phyloP scores from a whole-genome alignment of 2,797 vertebrate species.

The Synaphobranchus kaupii region DNA sequence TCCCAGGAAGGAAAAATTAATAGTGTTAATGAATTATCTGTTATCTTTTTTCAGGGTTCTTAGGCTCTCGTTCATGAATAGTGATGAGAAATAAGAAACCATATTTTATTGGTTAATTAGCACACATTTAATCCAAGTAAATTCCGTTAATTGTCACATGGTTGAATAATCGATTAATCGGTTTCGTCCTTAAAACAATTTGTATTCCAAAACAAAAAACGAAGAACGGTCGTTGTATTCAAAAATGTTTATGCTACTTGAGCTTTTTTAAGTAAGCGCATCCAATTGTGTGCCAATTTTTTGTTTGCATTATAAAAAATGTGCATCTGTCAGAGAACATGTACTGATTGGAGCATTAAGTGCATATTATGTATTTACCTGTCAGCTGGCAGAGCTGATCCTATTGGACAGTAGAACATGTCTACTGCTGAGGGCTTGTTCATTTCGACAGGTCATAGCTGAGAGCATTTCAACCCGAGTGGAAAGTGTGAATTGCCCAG shows the following conservation, averaged over 20 bases:
- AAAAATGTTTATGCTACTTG: neutral
- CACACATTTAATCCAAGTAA: neutral
- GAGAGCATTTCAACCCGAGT: neutral
- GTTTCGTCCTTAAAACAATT: neutral
- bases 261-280: neutral
- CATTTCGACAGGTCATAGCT: conserved; percentile 9
- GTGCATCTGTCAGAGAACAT: neutral
- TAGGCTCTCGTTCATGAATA: neutral
- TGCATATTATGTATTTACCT: neutral
- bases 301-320: neutral
- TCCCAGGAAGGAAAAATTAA: neutral
- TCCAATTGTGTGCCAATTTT: neutral
- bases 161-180: neutral
- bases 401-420: neutral
- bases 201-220: neutral
- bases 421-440: conserved; percentile 15
- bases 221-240: neutral
- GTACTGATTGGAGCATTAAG: neutral
- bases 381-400: neutral
- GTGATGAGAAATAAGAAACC: neutral
- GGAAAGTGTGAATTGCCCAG: conserved; percentile 6
- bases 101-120: neutral
- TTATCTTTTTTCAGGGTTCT: neutral
- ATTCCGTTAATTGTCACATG: neutral
- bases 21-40: neutral